A percentile compares a stretch with the other conserved stretches of the same genome.
These are phyloP conservation scores for Struthidea cinerea DNA, from an alignment of 2,113 vertebrate species.

Conservation along the genomic window DNA sequence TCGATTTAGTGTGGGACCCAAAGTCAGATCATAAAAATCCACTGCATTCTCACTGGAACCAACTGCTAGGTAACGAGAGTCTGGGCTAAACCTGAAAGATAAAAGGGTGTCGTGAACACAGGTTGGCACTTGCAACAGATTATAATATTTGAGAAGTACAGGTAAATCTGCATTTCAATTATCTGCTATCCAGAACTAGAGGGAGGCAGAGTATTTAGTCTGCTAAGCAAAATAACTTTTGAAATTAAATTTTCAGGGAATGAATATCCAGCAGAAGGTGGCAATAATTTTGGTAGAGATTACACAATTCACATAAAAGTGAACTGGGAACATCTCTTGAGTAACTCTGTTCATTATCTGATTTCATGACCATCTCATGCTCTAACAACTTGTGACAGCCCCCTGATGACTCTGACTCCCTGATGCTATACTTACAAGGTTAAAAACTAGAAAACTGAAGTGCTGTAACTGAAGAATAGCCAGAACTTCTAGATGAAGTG, in stretches of 20 bases:
- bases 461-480: not conserved
- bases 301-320: not conserved
- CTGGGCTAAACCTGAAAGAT: conserved; percentile 87
- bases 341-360: not conserved
- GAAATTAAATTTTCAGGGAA: not conserved
- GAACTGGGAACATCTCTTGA: not conserved
- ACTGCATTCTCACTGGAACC: conserved; percentile 93
- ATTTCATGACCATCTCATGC: not conserved
- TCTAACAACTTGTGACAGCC: not conserved
- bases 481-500: not conserved
- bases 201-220: not conserved
- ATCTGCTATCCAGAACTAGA: not conserved
- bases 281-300: not conserved
- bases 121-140: not conserved
- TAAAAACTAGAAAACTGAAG: not conserved
- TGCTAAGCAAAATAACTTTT: not conserved
- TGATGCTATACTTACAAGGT: not conserved
- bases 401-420: not conserved
- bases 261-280: not conserved
- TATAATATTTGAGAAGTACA: not conserved
- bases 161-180: not conserved
- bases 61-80: conserved; percentile 89
- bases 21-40: conserved; percentile 92
- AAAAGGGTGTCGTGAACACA: not conserved
- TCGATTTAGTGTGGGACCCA: conserved; percentile 90